phyloP scores from a whole-genome alignment of 2,888 invertebrate species.

The Cephus pygmeus region DNA sequence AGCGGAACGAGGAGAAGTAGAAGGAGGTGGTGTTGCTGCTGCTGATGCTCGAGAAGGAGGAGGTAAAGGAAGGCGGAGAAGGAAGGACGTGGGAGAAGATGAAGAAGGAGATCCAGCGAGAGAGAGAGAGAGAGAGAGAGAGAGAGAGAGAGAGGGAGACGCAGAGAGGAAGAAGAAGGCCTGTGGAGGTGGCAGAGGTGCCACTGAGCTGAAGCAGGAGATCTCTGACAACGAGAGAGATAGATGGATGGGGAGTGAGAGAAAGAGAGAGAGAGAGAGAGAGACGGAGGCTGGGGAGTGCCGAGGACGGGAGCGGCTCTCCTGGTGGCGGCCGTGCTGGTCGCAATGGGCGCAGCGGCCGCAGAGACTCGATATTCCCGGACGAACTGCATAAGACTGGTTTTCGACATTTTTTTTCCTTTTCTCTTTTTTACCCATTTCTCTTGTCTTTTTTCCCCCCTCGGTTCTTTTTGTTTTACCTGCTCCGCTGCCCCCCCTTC shows the following conservation, averaged over 20 bases:
- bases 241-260: conserved; percentile 7
- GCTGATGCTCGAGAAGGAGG: conserved; percentile 34
- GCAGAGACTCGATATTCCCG: conserved; percentile 14
- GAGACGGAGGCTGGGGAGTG: conserved; percentile 7
- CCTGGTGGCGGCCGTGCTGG: conserved; percentile 4
- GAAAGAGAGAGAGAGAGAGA: conserved; percentile 21
- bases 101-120: conserved; percentile 25
- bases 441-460: conserved; percentile 37
- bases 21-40: conserved; percentile 41
- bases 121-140: conserved; percentile 13
- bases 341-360: conserved; percentile 15
- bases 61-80: conserved; percentile 17
- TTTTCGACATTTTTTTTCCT: conserved; percentile 48
- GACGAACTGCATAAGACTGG: conserved; percentile 46
- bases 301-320: conserved; percentile 15
- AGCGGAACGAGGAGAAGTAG: conserved; percentile 39
- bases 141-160: conserved; percentile 13
- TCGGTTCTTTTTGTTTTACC: conserved; percentile 49
- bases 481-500: conserved; percentile 31
- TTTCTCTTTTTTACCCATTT: conserved; percentile 44
- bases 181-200: conserved; percentile 41
- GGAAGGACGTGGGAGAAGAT: conserved; percentile 21
- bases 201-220: conserved; percentile 27
- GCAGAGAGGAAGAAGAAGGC: conserved; percentile 37
- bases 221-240: too few species aligned